A percentile compares a stretch with the other conserved stretches of the same genome.
These are phyloP conservation scores for Ceryle rudis DNA, from an alignment of 2,797 vertebrate species.

Conservation along the genomic window DNA sequence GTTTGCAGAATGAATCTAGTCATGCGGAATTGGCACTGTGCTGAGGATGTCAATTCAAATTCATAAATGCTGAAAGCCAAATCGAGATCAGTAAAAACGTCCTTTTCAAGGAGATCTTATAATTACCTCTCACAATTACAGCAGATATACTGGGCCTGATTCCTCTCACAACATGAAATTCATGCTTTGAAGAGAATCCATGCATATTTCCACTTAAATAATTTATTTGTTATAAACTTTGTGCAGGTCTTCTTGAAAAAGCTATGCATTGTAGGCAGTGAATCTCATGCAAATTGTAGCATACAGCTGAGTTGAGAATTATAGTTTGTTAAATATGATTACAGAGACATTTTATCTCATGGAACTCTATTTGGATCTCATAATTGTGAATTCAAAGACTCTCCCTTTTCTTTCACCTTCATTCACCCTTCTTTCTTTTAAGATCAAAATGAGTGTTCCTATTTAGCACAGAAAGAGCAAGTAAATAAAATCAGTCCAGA, in stretches of 20 bases:
- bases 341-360: constrained; percentile 3
- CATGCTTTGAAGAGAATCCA: neutral
- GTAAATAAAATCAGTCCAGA: neutral
- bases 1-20: constrained; percentile 42
- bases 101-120: constrained; percentile 67
- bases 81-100: constrained; percentile 53
- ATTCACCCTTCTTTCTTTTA: neutral
- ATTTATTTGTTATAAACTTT: neutral
- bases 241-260: neutral
- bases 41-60: constrained; percentile 66
- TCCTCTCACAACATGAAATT: constrained; percentile 9
- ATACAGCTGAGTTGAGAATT: neutral
- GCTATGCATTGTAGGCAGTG: neutral
- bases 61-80: constrained; percentile 67
- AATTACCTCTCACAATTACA: constrained; percentile 53
- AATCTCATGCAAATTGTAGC: neutral
- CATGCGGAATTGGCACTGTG: constrained; percentile 58
- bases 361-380: neutral
- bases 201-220: neutral
- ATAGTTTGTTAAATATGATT: constrained; percentile 25
- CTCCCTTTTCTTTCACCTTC: neutral
- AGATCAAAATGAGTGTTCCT: neutral
- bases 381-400: neutral
- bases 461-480: neutral
- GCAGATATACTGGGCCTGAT: constrained; percentile 18